Evolutionary conservation across 2,888 invertebrate genomes (phyloP).

Genomic region (Acleris emargana): DNA sequence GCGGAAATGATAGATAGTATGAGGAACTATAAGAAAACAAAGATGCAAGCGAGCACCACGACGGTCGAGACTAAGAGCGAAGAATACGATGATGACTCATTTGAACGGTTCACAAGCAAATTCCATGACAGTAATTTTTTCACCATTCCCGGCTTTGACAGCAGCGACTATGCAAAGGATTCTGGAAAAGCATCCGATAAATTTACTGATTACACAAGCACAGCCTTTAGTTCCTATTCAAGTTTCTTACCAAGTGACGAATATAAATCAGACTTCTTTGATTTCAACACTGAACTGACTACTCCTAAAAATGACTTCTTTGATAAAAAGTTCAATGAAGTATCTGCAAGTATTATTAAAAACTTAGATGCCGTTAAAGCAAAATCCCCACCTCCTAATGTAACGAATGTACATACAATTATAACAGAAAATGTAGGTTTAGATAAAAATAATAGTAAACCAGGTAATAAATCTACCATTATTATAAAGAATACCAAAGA

Average conservation of each 20-base stretch:
- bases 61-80: slow-evolving; percentile 51
- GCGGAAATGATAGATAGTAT: slow-evolving; percentile 71
- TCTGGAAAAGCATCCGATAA: slow-evolving; percentile 58
- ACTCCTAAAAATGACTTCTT: slow-evolving; percentile 82
- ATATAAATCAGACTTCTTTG: slow-evolving; percentile 68
- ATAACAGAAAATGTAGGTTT: slow-evolving; percentile 67
- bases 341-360: slow-evolving; percentile 80
- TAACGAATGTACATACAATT: slow-evolving; percentile 60
- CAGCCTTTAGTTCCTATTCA: slow-evolving; percentile 62
- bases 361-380: slow-evolving; percentile 70
- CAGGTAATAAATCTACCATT: slow-evolving; percentile 76
- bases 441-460: slow-evolving; percentile 73
- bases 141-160: slow-evolving; percentile 72
- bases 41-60: slow-evolving; percentile 62
- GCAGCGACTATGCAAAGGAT: slow-evolving; percentile 56
- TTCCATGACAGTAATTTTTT: slow-evolving; percentile 81
- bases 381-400: slow-evolving; percentile 58
- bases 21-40: slow-evolving; percentile 67
- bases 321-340: slow-evolving; percentile 78
- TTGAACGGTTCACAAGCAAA: slow-evolving; percentile 76
- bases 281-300: slow-evolving; percentile 73
- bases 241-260: slow-evolving; percentile 66
- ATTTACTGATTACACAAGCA: slow-evolving; percentile 61
- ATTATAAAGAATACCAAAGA: slow-evolving; percentile 83
- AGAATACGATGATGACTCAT: slow-evolving; percentile 60